Conservation (phyloP, 2,113 vertebrate species). For the Thalassarche chlororhynchos region DNA sequence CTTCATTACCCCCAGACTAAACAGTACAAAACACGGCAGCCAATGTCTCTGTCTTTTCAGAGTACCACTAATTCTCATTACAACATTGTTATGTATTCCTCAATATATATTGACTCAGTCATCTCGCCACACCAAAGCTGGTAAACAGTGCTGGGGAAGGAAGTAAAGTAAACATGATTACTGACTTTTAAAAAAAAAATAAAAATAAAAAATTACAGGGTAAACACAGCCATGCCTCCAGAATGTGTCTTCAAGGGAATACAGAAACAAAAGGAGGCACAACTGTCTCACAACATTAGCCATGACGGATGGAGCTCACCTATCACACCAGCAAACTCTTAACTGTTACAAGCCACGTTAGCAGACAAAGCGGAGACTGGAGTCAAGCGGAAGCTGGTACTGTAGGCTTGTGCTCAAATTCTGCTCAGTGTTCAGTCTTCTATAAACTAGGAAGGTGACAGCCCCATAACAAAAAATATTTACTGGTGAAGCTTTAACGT, state of each 20-base stretch:
- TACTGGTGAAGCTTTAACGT: background rate
- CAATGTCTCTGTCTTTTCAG: slow-evolving; percentile 72
- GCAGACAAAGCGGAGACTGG: slow-evolving; percentile 29
- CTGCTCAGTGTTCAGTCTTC: background rate
- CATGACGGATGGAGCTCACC: slow-evolving; percentile 72
- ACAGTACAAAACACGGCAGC: slow-evolving; percentile 79
- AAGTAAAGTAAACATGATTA: slow-evolving; percentile 71
- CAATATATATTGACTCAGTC: slow-evolving; percentile 78
- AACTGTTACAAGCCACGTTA: slow-evolving; percentile 32
- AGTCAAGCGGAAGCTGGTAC: slow-evolving; percentile 9
- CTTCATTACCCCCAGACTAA: slow-evolving; percentile 93
- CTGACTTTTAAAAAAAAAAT: background rate
- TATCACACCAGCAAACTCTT: slow-evolving; percentile 62
- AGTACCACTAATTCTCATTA: slow-evolving; percentile 69
- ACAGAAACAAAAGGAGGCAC: slow-evolving; percentile 70
- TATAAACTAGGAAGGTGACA: background rate
- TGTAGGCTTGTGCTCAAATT: slow-evolving; percentile 2
- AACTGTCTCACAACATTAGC: slow-evolving; percentile 68
- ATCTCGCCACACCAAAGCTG: slow-evolving; percentile 64
- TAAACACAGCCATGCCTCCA: slow-evolving; percentile 70
- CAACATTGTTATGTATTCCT: slow-evolving; percentile 75
- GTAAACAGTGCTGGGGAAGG: slow-evolving; percentile 70
- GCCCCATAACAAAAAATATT: background rate
- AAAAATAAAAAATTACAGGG: slow-evolving; percentile 23
- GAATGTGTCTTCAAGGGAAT: slow-evolving; percentile 70